phyloP scores from a whole-genome alignment of 2,797 vertebrate species.

The Falco concolor region DNA sequence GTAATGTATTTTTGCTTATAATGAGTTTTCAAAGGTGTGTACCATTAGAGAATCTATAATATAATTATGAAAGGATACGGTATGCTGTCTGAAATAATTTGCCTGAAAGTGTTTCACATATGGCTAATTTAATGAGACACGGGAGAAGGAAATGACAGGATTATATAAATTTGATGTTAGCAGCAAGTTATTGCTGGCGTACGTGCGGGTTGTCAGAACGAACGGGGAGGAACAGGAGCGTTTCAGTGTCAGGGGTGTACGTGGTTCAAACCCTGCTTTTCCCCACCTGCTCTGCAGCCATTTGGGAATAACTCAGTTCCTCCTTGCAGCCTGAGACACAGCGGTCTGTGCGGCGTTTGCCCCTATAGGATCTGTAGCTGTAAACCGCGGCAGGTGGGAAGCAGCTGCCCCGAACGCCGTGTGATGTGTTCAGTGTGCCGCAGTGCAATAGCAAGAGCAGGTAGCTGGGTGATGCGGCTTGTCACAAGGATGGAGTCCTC shows the following conservation, averaged over 20 bases:
- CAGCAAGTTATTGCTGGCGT: not conserved
- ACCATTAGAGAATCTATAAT: not conserved
- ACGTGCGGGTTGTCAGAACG: not conserved
- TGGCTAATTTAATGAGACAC: not conserved
- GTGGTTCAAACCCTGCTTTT: not conserved
- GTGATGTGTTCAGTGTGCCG: rapidly evolving
- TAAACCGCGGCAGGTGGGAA: not conserved
- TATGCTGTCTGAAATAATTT: not conserved
- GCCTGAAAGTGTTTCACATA: not conserved
- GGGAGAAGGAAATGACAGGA: not conserved
- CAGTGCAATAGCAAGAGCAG: not conserved
- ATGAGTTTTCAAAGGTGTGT: not conserved
- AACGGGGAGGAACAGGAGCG: too few species aligned
- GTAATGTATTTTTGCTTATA: not conserved
- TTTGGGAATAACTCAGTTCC: not conserved
- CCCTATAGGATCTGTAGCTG: not conserved
- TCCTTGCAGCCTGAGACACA: not conserved
- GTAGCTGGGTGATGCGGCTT: rapidly evolving
- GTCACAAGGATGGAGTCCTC: not conserved
- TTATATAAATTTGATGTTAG: not conserved
- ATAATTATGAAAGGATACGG: not conserved
- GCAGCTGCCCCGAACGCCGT: rapidly evolving
- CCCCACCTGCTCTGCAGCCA: not conserved
- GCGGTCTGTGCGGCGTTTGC: not conserved
- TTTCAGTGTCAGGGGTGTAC: not conserved